Conservation (phyloP, 2,797 vertebrate genomes). For the Potorous gilbertii region DNA sequence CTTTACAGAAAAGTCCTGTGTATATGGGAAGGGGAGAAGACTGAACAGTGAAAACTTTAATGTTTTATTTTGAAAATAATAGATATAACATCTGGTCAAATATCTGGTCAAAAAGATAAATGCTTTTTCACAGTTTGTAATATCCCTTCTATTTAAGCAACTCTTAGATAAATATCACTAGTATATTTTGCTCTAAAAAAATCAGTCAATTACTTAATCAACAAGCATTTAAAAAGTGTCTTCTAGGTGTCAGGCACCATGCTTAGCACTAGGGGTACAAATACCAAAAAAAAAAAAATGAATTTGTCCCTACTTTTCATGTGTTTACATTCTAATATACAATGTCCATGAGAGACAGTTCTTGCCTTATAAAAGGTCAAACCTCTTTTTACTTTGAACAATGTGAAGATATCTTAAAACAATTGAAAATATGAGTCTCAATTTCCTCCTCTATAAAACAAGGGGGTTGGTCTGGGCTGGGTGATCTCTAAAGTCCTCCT, state of each 20-base stretch:
- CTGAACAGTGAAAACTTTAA: conserved; percentile 5
- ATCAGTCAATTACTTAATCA: conserved; percentile 24
- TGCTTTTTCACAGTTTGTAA: background rate
- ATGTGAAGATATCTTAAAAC: conserved; percentile 60
- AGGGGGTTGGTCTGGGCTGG: background rate
- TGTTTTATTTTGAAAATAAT: conserved; percentile 31
- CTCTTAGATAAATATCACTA: conserved; percentile 46
- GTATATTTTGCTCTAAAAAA: conserved; percentile 59
- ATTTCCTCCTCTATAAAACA: background rate
- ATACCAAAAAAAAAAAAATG: background rate
- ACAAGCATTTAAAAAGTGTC: background rate
- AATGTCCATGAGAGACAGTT: background rate
- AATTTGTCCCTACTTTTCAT: background rate
- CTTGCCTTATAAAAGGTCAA: conserved; percentile 25
- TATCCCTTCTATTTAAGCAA: conserved; percentile 36
- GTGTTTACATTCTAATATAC: background rate
- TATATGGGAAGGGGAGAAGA: background rate
- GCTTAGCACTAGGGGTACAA: background rate
- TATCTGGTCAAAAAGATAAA: background rate
- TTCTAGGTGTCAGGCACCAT: background rate
- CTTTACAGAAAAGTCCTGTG: background rate
- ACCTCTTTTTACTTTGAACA: conserved; percentile 50
- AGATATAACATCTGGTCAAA: background rate
- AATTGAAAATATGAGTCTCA: conserved; percentile 13
- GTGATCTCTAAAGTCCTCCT: background rate